A percentile compares a stretch with the other conserved stretches of the same genome.
Evolutionary conservation across 23 tunicate genomes (phyloP).

Genomic region (Trididemnum miniatum): DNA sequence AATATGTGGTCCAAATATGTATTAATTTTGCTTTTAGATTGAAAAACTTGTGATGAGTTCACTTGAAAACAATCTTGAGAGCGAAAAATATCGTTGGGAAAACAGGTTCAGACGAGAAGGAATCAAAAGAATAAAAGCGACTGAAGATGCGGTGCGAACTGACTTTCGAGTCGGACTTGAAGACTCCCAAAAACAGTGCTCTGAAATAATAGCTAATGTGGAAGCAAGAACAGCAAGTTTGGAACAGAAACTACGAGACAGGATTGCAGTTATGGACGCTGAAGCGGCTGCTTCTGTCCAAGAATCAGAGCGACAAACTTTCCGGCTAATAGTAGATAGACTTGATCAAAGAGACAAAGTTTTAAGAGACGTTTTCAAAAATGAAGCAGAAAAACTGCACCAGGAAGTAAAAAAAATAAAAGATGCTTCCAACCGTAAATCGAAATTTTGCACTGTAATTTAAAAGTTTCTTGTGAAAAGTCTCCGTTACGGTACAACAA

Average conservation of each 20-base stretch:
- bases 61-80: slow-evolving; percentile 42
- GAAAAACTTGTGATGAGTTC: slow-evolving; percentile 41
- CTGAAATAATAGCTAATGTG: slow-evolving; percentile 42
- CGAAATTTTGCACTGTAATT: slow-evolving; percentile 61
- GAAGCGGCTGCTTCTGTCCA: slow-evolving; percentile 30
- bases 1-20: too few species aligned
- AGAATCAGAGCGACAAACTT: slow-evolving; percentile 40
- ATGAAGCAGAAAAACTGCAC: slow-evolving; percentile 49
- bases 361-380: slow-evolving; percentile 31
- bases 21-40: slow-evolving; percentile 43
- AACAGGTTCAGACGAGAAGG: slow-evolving; percentile 58
- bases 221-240: slow-evolving; percentile 57
- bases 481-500: too few species aligned
- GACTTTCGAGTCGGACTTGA: slow-evolving; percentile 87
- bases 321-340: slow-evolving; percentile 37
- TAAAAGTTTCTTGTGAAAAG: too few species aligned
- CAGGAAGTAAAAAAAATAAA: slow-evolving; percentile 41
- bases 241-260: slow-evolving; percentile 52
- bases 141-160: slow-evolving; percentile 64
- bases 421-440: slow-evolving; percentile 40
- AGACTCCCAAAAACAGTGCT: slow-evolving; percentile 84
- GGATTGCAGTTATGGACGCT: slow-evolving; percentile 48
- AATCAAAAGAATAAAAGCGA: slow-evolving; percentile 36
- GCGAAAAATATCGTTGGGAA: slow-evolving; percentile 66
- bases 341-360: slow-evolving; percentile 55